Evolutionary conservation across 2,888 invertebrate species (phyloP), one percentile per base, ranked within the genome.

Genomic region (Epistrophella euchroma): DNA sequence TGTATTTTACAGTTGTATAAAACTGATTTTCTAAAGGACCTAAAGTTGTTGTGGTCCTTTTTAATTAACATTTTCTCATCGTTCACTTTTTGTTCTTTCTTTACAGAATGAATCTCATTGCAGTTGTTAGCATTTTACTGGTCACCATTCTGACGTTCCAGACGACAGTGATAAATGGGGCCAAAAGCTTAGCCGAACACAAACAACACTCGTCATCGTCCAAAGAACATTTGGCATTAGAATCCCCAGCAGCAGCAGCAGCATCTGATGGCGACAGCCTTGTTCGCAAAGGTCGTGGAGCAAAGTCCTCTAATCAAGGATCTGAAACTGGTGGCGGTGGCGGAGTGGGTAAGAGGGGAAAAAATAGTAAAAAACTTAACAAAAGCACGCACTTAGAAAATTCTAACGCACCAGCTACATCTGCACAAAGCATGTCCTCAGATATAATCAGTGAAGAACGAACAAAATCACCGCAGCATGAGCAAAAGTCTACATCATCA

Each of bases 331-430:
- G 88, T 50, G 87, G 88, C 64, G 89, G 89, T n/a, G 75, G 73
- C 66, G 89, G 88, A 56, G 88, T 88, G 70, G 89, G 89, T 88
- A 91, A 91, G 89, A 90, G 90, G 56, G 90, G 88, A 37, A 90
- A 91, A 88, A 91, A 88, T 87, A 91, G 90, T 89, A 91, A 91
- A 88, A 91, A 91, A 88, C 78, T 88, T 37, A 91, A 90, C 83
- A 89, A 87, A 83, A 83, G 72, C 87, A 72, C 87, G 82, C 83
- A 83, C 72, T 74, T 87, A 68, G 87, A 87, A 55, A 72, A 81
- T 77, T 60, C 90, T 68, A 77, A 88, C 88, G 74, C 89, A 88
- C 52, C 88, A 85, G 70, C 88, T 85, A 72, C 89, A 88, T 45
- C 89, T 88, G 22, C 89, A 89, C 68, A 89, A 89, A 81, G 89